phyloP scores from a whole-genome alignment of 2,888 invertebrate species.

The Oligia fasciuncula region DNA sequence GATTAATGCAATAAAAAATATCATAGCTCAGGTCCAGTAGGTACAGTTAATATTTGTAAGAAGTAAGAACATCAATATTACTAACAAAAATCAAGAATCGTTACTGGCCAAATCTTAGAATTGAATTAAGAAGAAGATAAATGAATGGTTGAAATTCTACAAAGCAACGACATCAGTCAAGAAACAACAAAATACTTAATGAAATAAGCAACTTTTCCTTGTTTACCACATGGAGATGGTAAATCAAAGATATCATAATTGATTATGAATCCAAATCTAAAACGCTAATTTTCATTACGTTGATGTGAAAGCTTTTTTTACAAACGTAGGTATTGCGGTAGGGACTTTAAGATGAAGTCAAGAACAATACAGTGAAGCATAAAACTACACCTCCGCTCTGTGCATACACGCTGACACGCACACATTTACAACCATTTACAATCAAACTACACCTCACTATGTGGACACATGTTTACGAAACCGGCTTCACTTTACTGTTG shows the following conservation, averaged over 20 bases:
- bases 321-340: no score
- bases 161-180: not conserved
- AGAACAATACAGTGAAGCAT: no score
- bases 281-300: not conserved
- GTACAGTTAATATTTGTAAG: not conserved
- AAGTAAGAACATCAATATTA: not conserved
- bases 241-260: not conserved
- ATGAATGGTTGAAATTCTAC: not conserved
- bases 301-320: not conserved
- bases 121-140: not conserved
- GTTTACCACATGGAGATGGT: not conserved
- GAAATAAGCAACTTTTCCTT: not conserved
- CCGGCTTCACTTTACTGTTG: no score
- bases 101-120: not conserved
- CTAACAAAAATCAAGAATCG: not conserved
- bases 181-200: not conserved
- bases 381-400: no score
- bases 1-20: constrained; percentile 20
- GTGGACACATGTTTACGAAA: no score
- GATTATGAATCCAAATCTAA: not conserved
- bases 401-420: no score
- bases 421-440: no score
- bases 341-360: no score
- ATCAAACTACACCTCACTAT: no score
- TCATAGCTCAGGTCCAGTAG: not conserved